phyloP scores from a whole-genome alignment of 2,113 vertebrate genomes.

The Pollachius pollachius region DNA sequence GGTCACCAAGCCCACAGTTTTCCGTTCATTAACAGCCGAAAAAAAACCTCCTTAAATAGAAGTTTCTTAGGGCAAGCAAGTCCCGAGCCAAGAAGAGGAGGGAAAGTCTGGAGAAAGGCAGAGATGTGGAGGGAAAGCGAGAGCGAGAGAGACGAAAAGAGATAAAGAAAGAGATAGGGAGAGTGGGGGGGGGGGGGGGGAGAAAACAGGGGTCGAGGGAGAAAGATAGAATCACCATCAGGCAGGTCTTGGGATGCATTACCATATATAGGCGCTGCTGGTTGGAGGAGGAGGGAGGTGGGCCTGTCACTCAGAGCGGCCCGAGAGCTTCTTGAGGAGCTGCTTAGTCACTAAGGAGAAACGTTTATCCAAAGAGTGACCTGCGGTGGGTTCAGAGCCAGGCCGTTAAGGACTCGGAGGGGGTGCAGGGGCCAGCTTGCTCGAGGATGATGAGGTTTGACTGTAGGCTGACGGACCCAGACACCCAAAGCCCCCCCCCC shows the following conservation, averaged over 20 bases:
- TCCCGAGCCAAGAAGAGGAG: background rate
- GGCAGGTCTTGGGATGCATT: conserved; percentile 25
- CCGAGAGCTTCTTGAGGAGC: too few species aligned
- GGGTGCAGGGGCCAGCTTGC: too few species aligned
- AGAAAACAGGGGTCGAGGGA: background rate
- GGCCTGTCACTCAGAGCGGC: conserved; percentile 9
- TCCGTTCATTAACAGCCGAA: conserved; percentile 15
- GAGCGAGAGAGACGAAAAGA: background rate
- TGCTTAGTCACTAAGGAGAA: too few species aligned
- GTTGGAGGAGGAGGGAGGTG: conserved; percentile 35
- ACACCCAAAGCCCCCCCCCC: too few species aligned
- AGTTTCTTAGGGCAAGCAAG: background rate
- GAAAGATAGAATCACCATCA: conserved; percentile 24
- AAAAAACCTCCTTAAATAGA: too few species aligned
- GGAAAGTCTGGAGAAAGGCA: background rate
- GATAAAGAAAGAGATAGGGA: conserved; percentile 14
- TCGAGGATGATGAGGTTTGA: too few species aligned
- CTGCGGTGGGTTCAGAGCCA: too few species aligned
- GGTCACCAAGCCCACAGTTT: conserved; percentile 31
- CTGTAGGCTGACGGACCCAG: too few species aligned
- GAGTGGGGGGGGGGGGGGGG: background rate
- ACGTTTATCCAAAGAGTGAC: too few species aligned
- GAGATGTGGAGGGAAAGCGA: background rate
- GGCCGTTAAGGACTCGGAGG: too few species aligned
- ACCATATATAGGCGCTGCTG: conserved; percentile 57